Base-by-base conservation (phyloP, 2,113 vertebrate species). In the Speoplatyrhinus poulsoni region DNA sequence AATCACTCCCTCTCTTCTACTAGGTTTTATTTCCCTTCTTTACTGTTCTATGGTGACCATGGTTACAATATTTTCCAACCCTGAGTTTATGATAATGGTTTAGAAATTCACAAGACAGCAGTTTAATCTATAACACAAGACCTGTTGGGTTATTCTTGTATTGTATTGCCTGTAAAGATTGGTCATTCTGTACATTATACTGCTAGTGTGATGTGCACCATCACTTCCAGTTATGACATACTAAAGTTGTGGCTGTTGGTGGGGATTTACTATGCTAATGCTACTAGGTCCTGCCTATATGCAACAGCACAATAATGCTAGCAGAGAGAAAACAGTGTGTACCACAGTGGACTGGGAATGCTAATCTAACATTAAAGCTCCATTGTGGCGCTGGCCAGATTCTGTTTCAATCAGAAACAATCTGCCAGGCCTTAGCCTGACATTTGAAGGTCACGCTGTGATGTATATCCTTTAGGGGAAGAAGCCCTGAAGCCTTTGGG, bases 31-130 rank as follows among this genome's bases (percentile, higher is more conserved):
- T 66, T 54, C 53, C 61, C 47, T 69, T 41, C 60, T 71, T 36
- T 62, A 50, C 72, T 7, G 26, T 80, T 74, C 80, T 75, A 85
- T 62, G 62, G 61, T 72, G 72, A 70, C 75, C 79, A 77, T 70
- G 73, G 69, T 79, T 82, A 84, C 46, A 9, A 53, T 70, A 63
- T 82, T 68, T 53, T 69, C 49, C 52, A 55, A 75, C 62, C 63
- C 48, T 15, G 32, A 36, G 69, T 70, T 61, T 17, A 60, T 60
- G n/a, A 73, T 64, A 62, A 84, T 75, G 56, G 66, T 80, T 77
- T 77, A 71, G 15, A 49, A 70, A 57, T 66, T 65, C 74, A 60
- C 19, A 69, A 60, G 4, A 12, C 16, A 70, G 74, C 54, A 54
- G 47, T 67, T 60, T 48, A 67, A 76, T 84, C 61, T 73, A 76